Evolutionary conservation across 2,888 invertebrate species (phyloP).

Genomic region (Proisotoma minuta): DNA sequence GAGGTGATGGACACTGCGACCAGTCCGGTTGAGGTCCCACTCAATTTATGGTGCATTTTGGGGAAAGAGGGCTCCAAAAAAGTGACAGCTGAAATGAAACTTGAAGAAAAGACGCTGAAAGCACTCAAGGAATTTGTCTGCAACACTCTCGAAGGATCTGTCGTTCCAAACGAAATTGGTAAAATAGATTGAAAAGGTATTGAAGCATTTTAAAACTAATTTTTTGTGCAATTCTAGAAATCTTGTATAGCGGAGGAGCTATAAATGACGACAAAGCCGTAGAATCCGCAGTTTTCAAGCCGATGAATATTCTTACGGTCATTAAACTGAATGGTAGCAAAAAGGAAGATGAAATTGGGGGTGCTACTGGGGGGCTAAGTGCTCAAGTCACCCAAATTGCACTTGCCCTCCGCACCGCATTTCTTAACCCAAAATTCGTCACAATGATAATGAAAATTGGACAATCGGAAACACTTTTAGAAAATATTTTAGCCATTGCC

Average conservation of each 20-base stretch:
- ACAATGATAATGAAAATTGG: slow-evolving; percentile 60
- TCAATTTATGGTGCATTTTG: not conserved
- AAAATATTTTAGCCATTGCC: slow-evolving; percentile 66
- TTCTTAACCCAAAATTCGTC: slow-evolving; percentile 60
- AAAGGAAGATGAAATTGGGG: not conserved
- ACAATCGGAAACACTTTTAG: slow-evolving; percentile 57
- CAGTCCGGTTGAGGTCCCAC: not conserved
- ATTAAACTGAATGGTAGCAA: slow-evolving; percentile 49
- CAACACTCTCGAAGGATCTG: not conserved
- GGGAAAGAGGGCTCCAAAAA: not conserved
- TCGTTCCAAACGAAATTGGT: not conserved
- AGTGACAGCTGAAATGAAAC: not conserved
- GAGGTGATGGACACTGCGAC: not conserved
- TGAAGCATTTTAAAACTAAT: not conserved
- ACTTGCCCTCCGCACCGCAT: slow-evolving; percentile 60
- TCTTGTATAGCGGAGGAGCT: slow-evolving; percentile 67
- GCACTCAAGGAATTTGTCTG: slow-evolving; percentile 1
- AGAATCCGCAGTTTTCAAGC: slow-evolving; percentile 53
- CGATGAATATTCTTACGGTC: slow-evolving; percentile 57
- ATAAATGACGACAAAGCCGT: slow-evolving; percentile 58
- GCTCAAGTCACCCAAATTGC: slow-evolving; percentile 53
- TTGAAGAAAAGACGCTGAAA: not conserved
- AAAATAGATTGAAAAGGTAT: no score
- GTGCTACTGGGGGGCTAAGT: slow-evolving; percentile 50
- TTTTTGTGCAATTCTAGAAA: slow-evolving; percentile 54